These are phyloP conservation scores for Danio tinwini DNA, from an alignment of 2,797 vertebrate genomes.

Conservation along the genomic window DNA sequence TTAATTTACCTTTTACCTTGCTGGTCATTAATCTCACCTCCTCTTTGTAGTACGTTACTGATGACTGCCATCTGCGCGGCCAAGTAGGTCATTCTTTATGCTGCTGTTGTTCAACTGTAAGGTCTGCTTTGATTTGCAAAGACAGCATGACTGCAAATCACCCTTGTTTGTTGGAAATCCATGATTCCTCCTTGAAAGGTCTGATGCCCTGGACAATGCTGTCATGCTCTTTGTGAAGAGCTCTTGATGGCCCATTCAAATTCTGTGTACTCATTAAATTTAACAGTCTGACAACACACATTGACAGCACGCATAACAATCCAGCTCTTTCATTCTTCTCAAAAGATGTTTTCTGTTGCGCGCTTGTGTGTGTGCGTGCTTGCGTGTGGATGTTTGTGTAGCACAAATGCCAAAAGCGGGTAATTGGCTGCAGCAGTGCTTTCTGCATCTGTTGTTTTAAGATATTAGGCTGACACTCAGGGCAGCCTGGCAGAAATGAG, in stretches of 20 bases:
- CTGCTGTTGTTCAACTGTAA: conserved; percentile 48
- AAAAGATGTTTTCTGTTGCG: conserved; percentile 77
- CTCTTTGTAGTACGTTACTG: conserved; percentile 33
- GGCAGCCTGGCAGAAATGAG: conserved; percentile 78
- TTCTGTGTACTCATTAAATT: conserved; percentile 84
- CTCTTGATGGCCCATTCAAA: conserved; percentile 83
- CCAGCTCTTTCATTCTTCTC: conserved; percentile 80
- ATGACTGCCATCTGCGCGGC: conserved; percentile 23
- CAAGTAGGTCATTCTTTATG: conserved; percentile 34
- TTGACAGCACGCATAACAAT: conserved; percentile 80
- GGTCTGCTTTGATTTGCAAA: conserved; percentile 49
- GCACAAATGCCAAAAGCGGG: conserved; percentile 77
- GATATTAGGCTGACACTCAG: conserved; percentile 82
- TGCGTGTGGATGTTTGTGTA: conserved; percentile 9
- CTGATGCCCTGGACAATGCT: conserved; percentile 78
- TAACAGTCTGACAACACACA: conserved; percentile 84
- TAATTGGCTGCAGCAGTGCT: conserved; percentile 83
- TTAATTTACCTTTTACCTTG: conserved; percentile 22
- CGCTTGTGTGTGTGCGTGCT: conserved; percentile 22
- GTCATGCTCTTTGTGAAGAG: conserved; percentile 76
- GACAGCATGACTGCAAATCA: conserved; percentile 55
- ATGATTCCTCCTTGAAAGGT: conserved; percentile 70
- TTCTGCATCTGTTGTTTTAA: conserved; percentile 83
- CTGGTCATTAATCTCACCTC: conserved; percentile 7
- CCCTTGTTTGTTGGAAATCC: conserved; percentile 66